Base-by-base conservation (phyloP, 1,140 invertebrate genomes). In the Carcinoscorpius rotundicauda region DNA sequence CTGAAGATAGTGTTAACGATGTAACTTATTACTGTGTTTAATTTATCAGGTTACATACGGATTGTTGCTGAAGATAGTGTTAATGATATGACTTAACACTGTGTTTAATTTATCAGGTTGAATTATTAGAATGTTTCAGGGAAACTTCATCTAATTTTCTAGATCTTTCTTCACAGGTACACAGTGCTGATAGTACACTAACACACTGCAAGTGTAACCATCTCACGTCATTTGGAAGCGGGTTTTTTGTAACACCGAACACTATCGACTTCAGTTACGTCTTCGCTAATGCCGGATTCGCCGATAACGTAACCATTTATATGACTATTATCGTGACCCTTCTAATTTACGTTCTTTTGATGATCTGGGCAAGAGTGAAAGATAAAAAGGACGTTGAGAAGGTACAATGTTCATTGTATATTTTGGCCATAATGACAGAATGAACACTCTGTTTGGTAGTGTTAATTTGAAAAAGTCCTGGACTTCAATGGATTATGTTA, bases 241-340 rank as follows among this genome's bases (percentile, higher is more conserved):
- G 81, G 64, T 80, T 81, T 63, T 79, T 80, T 61, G 78, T 81
- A 0, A 75, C 76, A 49, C 80, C 80, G 0, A 83, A 83, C 71
- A 79, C 80, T 5, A 81, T 83, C 29, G 81, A 83, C 71, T 83
- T 83, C 70, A 73, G 68, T 51, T 82, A 82, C 64, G 80, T 83
- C 0, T 82, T 81, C 73, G 76, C 76, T n/a, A 72, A 77, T 64
- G 76, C 78, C n/a, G 78, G 79, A 55, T 82, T 82, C 70, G 71
- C 73, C 5, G 79, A 81, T 70, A 83, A 83, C 71, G 75, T 80
- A 4, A 82, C 81, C 3, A 76, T 83, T 58, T 83, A 82, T 69
- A 72, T 79, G 61, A 81, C 79, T 0, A 75, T 80, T 57, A 81
- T 82, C 49, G 71, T 81, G 4, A 78, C 81, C 4, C 62, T 73